Conservation (phyloP, 2,113 vertebrate species). For the Atlantisia rogersi region DNA sequence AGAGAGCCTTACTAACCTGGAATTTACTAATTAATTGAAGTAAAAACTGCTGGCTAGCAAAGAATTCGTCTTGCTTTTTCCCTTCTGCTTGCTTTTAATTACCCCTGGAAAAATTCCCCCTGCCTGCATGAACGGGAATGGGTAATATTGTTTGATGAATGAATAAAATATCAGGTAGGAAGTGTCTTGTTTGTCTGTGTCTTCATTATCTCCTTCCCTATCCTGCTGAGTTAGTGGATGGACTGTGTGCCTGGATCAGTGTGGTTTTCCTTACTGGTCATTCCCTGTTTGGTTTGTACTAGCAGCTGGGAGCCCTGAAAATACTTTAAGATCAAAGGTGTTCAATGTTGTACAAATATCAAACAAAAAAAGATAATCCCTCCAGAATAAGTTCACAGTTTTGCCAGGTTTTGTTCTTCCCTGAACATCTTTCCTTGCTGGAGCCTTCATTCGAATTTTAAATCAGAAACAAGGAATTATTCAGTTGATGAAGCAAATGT, state of each 20-base stretch:
- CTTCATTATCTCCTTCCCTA: constrained; percentile 44
- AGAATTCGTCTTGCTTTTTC: not conserved
- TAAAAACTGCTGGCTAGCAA: not conserved
- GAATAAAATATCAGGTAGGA: constrained; percentile 56
- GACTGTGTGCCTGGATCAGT: not conserved
- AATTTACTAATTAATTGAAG: not conserved
- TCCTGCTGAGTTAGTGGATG: not conserved
- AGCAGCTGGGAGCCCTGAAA: not conserved
- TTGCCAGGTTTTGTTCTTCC: not conserved
- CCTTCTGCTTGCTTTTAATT: not conserved
- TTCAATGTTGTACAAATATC: not conserved
- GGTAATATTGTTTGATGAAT: constrained; percentile 53
- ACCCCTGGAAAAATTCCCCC: not conserved
- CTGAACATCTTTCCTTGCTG: not conserved
- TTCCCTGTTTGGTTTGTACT: not conserved
- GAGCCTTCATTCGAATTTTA: not conserved
- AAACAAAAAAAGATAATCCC: not conserved
- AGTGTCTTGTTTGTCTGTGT: constrained; percentile 42
- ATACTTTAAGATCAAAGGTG: not conserved
- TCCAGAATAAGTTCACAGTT: not conserved
- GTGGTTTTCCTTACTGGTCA: not conserved
- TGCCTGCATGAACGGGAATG: not conserved
- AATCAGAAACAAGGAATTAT: not conserved
- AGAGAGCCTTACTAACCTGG: not conserved
- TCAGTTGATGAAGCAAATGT: not conserved